These are phyloP conservation scores for Micoletzkya japonica DNA, from an alignment of 2,888 invertebrate species.

Conservation along the genomic window DNA sequence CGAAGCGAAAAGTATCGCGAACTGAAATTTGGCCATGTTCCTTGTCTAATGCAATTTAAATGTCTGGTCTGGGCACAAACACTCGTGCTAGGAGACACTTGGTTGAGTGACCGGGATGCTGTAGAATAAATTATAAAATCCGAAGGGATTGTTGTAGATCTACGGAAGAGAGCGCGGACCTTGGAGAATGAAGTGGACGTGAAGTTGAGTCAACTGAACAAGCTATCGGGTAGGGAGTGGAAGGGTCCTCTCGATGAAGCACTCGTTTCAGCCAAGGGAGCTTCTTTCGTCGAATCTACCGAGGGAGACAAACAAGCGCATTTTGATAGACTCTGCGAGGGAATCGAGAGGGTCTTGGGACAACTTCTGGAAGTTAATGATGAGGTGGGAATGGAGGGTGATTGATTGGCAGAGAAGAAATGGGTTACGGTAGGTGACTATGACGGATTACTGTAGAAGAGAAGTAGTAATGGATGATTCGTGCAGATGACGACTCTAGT, in stretches of 20 bases:
- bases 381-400: constrained; percentile 37
- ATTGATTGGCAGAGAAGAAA: not conserved
- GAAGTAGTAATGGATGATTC: not conserved
- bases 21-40: too few species aligned
- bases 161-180: constrained; percentile 87
- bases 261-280: not conserved
- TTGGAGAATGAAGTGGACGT: constrained; percentile 95
- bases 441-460: not conserved
- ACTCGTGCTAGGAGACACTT: too few species aligned
- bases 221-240: constrained; percentile 70
- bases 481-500: constrained; percentile 17
- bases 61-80: too few species aligned
- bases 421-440: not conserved
- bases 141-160: constrained; percentile 74
- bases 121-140: not conserved
- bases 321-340: constrained; percentile 87
- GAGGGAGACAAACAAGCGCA: constrained; percentile 68
- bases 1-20: too few species aligned
- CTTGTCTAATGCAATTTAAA: too few species aligned
- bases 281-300: not conserved
- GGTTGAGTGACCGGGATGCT: not conserved
- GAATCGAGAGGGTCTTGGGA: constrained; percentile 83
- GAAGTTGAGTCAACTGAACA: constrained; percentile 91
- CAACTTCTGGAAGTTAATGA: constrained; percentile 79
- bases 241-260: not conserved